A percentile compares a stretch with the other conserved stretches of the same genome.
Evolutionary conservation across 2,113 vertebrate genomes (phyloP).

Genomic region (Octodon degus): DNA sequence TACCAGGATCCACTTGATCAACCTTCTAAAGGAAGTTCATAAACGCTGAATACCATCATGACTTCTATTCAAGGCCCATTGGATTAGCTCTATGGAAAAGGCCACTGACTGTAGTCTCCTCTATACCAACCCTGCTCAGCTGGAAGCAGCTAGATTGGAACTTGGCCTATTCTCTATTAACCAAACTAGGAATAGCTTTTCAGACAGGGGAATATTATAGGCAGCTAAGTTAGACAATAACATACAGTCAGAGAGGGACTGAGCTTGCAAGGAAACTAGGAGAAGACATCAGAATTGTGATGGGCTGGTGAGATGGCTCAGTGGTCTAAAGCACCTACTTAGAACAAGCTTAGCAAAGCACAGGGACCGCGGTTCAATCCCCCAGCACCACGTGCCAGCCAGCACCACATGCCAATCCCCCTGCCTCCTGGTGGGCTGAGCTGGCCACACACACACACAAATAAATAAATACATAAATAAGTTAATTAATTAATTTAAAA

Average conservation of each 20-base stretch:
- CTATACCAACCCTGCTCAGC: not conserved
- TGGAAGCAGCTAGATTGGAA: not conserved
- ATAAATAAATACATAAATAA: no score
- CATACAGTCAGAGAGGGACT: not conserved
- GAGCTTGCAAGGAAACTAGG: not conserved
- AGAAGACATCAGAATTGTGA: not conserved
- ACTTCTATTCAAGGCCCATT: not conserved
- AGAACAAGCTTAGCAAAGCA: no score
- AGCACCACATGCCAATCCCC: no score
- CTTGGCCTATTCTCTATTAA: not conserved
- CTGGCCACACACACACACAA: no score
- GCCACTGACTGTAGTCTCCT: not conserved
- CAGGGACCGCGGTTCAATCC: no score
- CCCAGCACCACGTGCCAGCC: no score
- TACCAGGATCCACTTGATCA: not conserved
- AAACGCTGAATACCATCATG: not conserved
- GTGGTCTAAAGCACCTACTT: no score
- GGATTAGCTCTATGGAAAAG: not conserved
- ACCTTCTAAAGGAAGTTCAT: not conserved
- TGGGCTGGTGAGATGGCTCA: no score
- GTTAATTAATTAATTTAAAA: no score
- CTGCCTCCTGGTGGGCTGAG: no score
- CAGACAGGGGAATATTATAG: not conserved
- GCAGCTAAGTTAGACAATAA: not conserved
- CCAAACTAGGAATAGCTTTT: not conserved